Evolutionary conservation across 2,797 vertebrate genomes (phyloP).

Genomic region (Eurystomus glaucurus): DNA sequence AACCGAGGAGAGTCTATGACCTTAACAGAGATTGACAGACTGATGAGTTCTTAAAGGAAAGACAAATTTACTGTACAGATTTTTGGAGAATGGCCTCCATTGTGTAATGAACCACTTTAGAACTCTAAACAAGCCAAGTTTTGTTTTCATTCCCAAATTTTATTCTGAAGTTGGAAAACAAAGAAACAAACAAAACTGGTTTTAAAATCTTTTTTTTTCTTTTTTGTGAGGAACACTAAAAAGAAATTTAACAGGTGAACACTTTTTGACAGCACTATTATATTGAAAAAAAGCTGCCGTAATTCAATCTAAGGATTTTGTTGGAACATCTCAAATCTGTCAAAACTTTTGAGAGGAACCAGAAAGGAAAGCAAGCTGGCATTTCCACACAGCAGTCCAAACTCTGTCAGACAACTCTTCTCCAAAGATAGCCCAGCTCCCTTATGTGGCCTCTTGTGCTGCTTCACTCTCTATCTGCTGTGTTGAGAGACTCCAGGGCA

Average conservation of each 20-base stretch:
- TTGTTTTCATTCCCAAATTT: not conserved
- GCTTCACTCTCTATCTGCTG: not conserved
- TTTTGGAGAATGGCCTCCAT: not conserved
- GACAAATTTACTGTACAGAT: not conserved
- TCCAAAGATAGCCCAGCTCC: not conserved
- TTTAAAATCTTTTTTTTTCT: not conserved
- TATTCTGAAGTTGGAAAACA: not conserved
- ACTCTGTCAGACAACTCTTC: not conserved
- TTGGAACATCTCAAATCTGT: not conserved
- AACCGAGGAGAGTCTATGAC: not conserved
- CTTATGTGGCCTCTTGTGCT: not conserved
- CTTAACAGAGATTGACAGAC: not conserved
- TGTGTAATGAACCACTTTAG: not conserved
- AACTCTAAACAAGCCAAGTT: not conserved
- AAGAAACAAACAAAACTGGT: not conserved
- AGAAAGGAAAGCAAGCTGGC: not conserved
- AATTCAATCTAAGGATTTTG: not conserved
- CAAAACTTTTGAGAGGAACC: not conserved
- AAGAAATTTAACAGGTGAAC: not conserved
- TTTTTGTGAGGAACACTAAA: not conserved
- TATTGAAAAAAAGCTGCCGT: not conserved
- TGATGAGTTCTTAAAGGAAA: not conserved
- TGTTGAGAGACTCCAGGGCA: not conserved
- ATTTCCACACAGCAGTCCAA: not conserved
- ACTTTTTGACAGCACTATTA: not conserved